These are phyloP conservation scores for Passer montanus DNA, from an alignment of 2,113 vertebrate genomes.

Conservation along the genomic window DNA sequence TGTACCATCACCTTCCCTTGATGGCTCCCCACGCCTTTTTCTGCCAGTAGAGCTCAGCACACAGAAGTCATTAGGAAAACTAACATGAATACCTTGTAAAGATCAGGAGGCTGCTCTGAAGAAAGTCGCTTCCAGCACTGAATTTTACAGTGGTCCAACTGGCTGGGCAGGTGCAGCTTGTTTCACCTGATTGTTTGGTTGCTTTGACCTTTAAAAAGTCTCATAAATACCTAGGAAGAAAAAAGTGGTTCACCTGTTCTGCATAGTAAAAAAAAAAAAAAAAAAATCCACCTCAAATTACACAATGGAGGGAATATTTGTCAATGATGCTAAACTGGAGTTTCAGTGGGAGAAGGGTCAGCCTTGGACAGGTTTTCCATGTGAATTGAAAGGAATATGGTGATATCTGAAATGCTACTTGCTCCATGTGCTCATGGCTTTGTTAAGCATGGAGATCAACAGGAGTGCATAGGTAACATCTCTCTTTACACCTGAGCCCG, in stretches of 20 bases:
- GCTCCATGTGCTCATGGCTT: rapidly evolving
- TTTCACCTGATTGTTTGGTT: background rate
- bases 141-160: background rate
- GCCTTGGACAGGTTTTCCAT: background rate
- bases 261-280: background rate
- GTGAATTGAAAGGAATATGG: rapidly evolving
- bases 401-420: background rate
- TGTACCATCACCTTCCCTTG: background rate
- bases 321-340: background rate
- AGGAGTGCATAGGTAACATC: background rate
- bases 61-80: background rate
- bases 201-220: background rate
- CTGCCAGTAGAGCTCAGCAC: background rate
- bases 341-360: background rate
- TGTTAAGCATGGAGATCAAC: background rate
- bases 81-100: background rate
- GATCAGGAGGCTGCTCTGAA: background rate
- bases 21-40: background rate
- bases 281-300: background rate
- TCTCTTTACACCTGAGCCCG: background rate
- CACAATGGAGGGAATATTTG: background rate
- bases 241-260: background rate
- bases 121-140: background rate
- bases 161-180: background rate
- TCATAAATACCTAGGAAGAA: background rate